Conservation (phyloP, 1,140 invertebrate genomes). For the Aphaenogaster ashmeadi region DNA sequence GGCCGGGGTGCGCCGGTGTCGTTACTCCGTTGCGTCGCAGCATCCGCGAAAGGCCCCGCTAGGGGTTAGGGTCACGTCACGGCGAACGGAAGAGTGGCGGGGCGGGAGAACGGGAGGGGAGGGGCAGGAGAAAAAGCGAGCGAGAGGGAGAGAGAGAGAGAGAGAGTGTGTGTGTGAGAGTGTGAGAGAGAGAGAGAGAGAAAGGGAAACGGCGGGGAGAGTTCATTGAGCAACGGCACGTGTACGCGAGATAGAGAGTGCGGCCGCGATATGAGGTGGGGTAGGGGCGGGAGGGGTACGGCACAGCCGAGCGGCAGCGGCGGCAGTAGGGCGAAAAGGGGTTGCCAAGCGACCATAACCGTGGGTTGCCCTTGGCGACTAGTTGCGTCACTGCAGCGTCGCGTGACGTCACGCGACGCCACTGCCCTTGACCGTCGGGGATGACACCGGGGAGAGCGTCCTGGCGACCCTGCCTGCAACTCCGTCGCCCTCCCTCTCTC, state of each 20-base stretch:
- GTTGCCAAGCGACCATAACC: constrained; percentile 80
- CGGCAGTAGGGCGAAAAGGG: constrained; percentile 65
- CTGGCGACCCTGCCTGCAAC: constrained; percentile 65
- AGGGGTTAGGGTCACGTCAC: constrained; percentile 77
- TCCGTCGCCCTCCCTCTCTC: neutral
- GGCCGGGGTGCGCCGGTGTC: constrained; percentile 20
- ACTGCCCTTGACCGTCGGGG: constrained; percentile 81
- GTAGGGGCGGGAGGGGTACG: constrained; percentile 61
- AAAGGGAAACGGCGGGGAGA: constrained; percentile 38
- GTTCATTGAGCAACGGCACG: constrained; percentile 82
- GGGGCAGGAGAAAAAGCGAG: neutral
- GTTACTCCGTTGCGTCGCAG: constrained; percentile 54
- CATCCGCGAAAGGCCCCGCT: constrained; percentile 70
- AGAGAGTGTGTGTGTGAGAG: neutral
- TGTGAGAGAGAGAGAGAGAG: neutral
- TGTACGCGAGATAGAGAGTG: constrained; percentile 70
- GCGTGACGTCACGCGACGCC: constrained; percentile 80
- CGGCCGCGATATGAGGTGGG: constrained; percentile 50
- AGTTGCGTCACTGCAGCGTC: constrained; percentile 82
- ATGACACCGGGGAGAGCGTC: constrained; percentile 74
- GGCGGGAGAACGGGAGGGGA: neutral
- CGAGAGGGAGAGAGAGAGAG: neutral
- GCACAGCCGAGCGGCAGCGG: constrained; percentile 4
- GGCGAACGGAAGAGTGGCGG: constrained; percentile 51
- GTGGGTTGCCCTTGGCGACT: constrained; percentile 81